Evolutionary conservation across 2,888 invertebrate genomes (phyloP), one percentile per base, ranked within the genome.

Genomic region (Nasonia oneida): DNA sequence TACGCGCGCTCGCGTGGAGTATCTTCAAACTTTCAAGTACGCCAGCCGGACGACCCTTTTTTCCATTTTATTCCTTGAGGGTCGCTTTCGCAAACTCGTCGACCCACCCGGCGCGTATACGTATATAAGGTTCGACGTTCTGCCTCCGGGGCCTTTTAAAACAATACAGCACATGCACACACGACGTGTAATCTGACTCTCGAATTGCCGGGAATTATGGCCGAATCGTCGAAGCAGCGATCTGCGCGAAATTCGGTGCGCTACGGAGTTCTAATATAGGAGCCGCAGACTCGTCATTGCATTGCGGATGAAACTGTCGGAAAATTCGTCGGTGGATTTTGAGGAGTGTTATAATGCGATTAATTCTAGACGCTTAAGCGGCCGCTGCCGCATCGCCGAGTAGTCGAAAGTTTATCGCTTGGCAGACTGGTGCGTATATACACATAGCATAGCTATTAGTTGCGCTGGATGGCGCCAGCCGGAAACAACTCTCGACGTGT

Each of bases 261-360:
- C 15, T 39, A n/a, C 6, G n/a, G 18, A 3, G 0, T 6, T 57
- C n/a, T 6, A 57, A 15, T 57, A 57, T 29, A 29, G 57, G 2
- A 18, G n/a, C n/a, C n/a, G 57, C 57, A n/a, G 0, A 53, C n/a
- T 61, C 57, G 57, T 23, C 23, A n/a, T 33, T 71, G n/a, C 37
- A 37, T 57, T 42, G 23, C 14, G 50, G 18, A n/a, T 42, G 15
- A 50, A 83, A 83, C 78, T 78, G 73, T 71, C 61, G 71, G 83
- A n/a, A 83, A 83, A 78, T 53, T 71, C 14, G 14, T n/a, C 8
- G 14, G 37, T 1, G n/a, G 12, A 50, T 78, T 84, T 75, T 75
- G 39, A 84, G 75, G 57, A 71, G 71, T 83, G 73, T 77, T 83
- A 77, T 73, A 83, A 83, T 73, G 77, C 83, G 57, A 77, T 83